Evolutionary conservation across 1,140 invertebrate genomes (phyloP).

Genomic region (Alviniconcha marisindica): DNA sequence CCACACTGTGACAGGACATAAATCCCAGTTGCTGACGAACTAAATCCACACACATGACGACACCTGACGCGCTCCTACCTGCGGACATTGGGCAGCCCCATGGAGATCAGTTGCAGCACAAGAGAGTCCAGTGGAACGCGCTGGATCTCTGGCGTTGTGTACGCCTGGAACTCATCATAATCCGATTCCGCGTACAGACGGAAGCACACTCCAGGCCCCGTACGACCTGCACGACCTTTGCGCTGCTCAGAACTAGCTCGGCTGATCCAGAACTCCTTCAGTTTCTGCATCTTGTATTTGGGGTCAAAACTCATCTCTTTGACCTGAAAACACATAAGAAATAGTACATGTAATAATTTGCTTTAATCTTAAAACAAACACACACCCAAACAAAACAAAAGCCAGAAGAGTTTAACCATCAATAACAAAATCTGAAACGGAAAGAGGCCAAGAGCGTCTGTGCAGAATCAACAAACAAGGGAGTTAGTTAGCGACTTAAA

Average conservation of each 20-base stretch:
- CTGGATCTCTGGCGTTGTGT: conserved; percentile 93
- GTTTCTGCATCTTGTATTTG: conserved; percentile 87
- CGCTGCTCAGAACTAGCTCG: conserved; percentile 98
- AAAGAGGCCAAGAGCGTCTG: no score
- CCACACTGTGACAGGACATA: no score
- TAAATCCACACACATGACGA: no score
- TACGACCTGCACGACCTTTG: conserved; percentile 88
- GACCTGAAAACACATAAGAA: conserved; percentile 82
- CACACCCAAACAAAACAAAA: no score
- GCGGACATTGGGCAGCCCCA: conserved; percentile 93
- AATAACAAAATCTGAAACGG: no score
- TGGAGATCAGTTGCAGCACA: conserved; percentile 94
- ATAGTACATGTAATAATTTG: no score
- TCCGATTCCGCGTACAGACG: conserved; percentile 92
- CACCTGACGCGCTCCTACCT: no score
- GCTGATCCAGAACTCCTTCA: conserved; percentile 98
- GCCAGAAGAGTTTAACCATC: no score
- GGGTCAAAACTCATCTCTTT: conserved; percentile 98
- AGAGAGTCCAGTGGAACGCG: conserved; percentile 94
- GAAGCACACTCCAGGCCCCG: conserved; percentile 79
- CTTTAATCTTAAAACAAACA: no score
- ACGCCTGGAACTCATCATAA: conserved; percentile 87
- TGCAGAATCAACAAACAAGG: no score
- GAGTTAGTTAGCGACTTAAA: no score
- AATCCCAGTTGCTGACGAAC: no score